Evolutionary conservation across 1,140 invertebrate genomes (phyloP), one percentile per base, ranked within the genome.

Genomic region (Macrocentrus cingulum): DNA sequence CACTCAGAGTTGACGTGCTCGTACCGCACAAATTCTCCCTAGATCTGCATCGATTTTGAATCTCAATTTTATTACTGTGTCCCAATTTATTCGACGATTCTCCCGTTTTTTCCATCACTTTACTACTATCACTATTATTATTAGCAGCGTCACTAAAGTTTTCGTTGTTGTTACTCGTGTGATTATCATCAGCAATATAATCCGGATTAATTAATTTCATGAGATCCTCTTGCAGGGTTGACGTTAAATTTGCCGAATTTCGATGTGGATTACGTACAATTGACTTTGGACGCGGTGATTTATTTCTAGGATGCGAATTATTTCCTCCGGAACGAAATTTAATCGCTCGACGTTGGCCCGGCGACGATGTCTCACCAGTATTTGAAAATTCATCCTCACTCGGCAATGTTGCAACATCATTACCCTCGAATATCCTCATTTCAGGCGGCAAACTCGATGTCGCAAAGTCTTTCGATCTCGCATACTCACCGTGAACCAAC

Each of bases 121-220:
- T 34, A 11, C 42, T 41, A 32, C 32, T 76, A 52, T 79, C 77
- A 6, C 77, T 34, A 13, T 74, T 68, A 56, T 79, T 80, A 29
- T 68, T 69, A 18, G 73, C 77, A 22, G 49, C 56, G 23, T 55
- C 52, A 18, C 58, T 64, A 32, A 65, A 49, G 29, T 68, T 69
- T 16, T 76, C 78, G 15, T 45, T 56, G 25, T 64, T 65, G 34
- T 65, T 66, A 48, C 72, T 76, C 0, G 70, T 51, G 41, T 69
- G 70, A 54, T 68, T 74, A 11, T 66, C 72, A 37, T 80, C 81
- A 57, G 71, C 81, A 59, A 87, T 85, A 58, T 87, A 86, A 69
- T 95, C 93, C 0, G 92, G 91, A 79, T 91, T 91, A 60, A 97
- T 95, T 1, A 97, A 80, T 29, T 90, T 85, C 81, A 95, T 89